Base-by-base conservation (phyloP, 2,888 invertebrate genomes). In the Ischnus inquisitorius region DNA sequence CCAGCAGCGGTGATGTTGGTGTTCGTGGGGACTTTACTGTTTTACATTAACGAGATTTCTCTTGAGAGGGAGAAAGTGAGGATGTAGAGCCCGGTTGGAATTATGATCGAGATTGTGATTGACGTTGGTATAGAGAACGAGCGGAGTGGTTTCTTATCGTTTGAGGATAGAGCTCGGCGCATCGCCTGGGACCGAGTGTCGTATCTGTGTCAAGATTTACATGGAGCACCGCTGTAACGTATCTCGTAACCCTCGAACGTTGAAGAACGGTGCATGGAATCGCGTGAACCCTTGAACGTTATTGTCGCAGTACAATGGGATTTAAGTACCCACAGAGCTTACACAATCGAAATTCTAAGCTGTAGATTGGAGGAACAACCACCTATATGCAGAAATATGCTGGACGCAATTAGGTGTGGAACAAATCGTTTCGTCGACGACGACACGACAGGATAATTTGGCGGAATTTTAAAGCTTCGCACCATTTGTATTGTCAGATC, bases 21-120 rank as follows among this genome's bases (percentile, higher is more conserved):
- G 51, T 76, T 75, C 54, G 25, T 48, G 65, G 77, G 67, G 46
- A 34, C 77, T 80, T 74, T 64, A 68, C 77, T 60, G 62, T 68
- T 68, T 77, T 64, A 43, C 83, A 51, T 77, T 77, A 51, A 72
- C 34, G 64, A 60, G 62, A 79, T 25, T 22, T 46, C 46, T 12
- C 46, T 46, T n/a, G n/a, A 64, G 46, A 14, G 46, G 10, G 46
- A 14, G 3, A 46, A 34, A 62, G 34, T 34, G 34, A 34, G 34
- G 34, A 34, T 34, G 34, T 10, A 39, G 62, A 51, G 64, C 65
- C 57, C 41, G 39, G 69, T 19, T 72, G 3, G 46, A 39, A 72
- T 74, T 74, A 74, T 76, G 19, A 83, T 83, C 62, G 22, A 77
- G 60, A 68, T 78, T 48, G 46, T 25, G 22, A 57, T 57, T 25